Conservation (phyloP, 2,888 invertebrate species). For the Fragum fragum region DNA sequence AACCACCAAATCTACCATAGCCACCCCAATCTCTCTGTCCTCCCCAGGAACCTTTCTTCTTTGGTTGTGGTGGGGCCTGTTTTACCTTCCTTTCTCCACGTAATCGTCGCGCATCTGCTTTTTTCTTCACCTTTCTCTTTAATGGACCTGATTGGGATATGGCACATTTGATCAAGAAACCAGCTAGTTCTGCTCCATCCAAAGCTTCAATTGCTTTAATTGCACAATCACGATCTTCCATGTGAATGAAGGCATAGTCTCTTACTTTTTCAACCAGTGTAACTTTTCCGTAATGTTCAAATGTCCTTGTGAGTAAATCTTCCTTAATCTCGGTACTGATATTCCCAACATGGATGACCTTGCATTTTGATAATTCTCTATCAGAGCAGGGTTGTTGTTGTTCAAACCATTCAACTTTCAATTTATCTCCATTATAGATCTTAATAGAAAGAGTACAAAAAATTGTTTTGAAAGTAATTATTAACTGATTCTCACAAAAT, state of each 20-base stretch:
- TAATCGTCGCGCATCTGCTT: conserved; percentile 33
- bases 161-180: conserved; percentile 35
- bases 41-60: background rate
- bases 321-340: conserved; percentile 44
- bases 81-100: conserved; percentile 37
- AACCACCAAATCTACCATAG: conserved; percentile 3
- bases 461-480: too few relatives aligned
- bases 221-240: conserved; percentile 53
- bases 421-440: conserved; percentile 44
- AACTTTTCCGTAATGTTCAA: conserved; percentile 59
- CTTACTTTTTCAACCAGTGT: conserved; percentile 58
- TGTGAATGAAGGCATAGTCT: conserved; percentile 64
- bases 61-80: conserved; percentile 26
- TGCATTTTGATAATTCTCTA: conserved; percentile 44
- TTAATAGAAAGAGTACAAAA: conserved; percentile 28
- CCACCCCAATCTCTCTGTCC: conserved; percentile 8
- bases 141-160: conserved; percentile 57
- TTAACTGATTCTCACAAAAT: too few relatives aligned
- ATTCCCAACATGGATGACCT: conserved; percentile 56
- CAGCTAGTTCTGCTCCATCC: conserved; percentile 44
- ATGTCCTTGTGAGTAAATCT: conserved; percentile 49
- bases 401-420: conserved; percentile 59
- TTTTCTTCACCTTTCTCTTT: conserved; percentile 41
- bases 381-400: conserved; percentile 38
- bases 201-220: conserved; percentile 48